phyloP scores from a whole-genome alignment of 2,797 vertebrate genomes.

The Craterocephalus amniculus region DNA sequence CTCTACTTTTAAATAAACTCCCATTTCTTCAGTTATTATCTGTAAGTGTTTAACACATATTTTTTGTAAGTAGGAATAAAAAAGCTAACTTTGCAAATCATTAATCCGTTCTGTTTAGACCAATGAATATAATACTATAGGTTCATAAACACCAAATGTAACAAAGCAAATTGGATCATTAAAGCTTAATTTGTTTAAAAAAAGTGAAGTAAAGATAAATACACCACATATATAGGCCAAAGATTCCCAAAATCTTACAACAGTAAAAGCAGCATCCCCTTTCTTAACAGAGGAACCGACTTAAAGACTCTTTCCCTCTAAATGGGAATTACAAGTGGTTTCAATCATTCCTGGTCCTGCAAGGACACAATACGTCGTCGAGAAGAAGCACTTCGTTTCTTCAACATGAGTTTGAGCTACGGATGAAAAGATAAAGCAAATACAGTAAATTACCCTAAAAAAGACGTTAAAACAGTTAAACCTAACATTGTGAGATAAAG shows the following conservation, averaged over 20 bases:
- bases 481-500: neutral
- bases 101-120: neutral
- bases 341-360: conserved; percentile 82
- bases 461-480: neutral
- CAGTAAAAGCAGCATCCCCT: conserved; percentile 64
- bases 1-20: neutral
- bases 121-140: conserved; percentile 36
- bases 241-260: conserved; percentile 57
- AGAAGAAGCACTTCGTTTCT: conserved; percentile 81
- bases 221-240: conserved; percentile 30
- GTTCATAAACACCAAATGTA: conserved; percentile 19
- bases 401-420: conserved; percentile 86
- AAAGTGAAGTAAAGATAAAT: conserved; percentile 27
- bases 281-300: conserved; percentile 61
- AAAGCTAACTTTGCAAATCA: neutral
- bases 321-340: conserved; percentile 73
- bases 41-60: neutral
- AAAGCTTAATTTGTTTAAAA: conserved; percentile 43
- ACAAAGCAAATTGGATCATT: conserved; percentile 21
- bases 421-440: conserved; percentile 13
- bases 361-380: conserved; percentile 82
- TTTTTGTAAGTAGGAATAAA: no score
- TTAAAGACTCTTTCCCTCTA: conserved; percentile 54
- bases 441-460: no score
- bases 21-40: neutral